phyloP scores from a whole-genome alignment of 2,797 vertebrate genomes.

The Myiotriccus ornatus region DNA sequence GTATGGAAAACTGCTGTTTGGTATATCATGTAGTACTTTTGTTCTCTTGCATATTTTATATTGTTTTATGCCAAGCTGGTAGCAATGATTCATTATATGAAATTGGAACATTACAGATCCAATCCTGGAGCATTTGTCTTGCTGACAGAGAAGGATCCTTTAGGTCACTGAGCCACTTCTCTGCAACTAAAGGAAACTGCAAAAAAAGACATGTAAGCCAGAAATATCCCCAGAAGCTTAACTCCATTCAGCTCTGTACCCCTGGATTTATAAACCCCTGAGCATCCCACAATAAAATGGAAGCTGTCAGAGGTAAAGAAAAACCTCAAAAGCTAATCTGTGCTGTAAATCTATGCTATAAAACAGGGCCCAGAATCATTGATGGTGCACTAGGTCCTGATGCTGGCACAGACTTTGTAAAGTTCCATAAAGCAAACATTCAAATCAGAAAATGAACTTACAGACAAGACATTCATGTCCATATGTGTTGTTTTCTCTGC shows the following conservation, averaged over 20 bases:
- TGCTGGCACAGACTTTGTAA: neutral
- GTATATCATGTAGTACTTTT: neutral
- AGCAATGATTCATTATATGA: neutral
- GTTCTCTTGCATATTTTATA: neutral
- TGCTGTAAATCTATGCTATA: neutral
- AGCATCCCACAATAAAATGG: neutral
- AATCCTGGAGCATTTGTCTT: conserved; percentile 4
- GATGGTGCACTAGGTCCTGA: neutral
- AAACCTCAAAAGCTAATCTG: neutral
- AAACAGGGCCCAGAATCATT: neutral
- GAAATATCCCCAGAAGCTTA: neutral
- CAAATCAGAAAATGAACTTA: neutral
- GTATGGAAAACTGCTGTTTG: neutral
- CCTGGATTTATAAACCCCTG: neutral
- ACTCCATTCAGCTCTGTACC: neutral
- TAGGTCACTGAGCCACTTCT: neutral
- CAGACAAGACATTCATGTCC: neutral
- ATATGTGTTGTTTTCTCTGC: neutral
- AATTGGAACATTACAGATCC: conserved; percentile 22
- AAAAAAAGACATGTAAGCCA: neutral
- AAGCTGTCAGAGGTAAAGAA: neutral
- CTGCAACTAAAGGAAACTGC: neutral
- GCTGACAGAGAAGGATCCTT: conserved; percentile 27
- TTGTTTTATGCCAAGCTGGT: neutral
- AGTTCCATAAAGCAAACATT: neutral